A percentile compares a stretch with the other conserved stretches of the same genome.
Conservation (phyloP, 2,113 vertebrate species). For the Ceuthmochares aereus region DNA sequence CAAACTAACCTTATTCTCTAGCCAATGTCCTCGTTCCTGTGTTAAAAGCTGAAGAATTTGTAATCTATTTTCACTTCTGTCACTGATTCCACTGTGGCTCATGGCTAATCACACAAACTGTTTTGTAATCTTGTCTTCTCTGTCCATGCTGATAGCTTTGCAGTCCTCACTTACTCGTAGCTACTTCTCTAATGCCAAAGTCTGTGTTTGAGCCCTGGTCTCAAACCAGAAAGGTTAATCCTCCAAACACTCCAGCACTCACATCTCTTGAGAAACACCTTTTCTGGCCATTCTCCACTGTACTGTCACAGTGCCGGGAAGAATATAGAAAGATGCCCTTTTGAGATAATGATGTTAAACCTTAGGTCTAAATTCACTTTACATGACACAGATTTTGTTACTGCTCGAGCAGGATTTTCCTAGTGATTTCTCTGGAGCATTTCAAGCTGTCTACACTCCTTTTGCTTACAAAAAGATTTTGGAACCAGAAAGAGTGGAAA, state of each 20-base stretch:
- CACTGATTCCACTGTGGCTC: constrained; percentile 5
- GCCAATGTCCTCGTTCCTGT: neutral
- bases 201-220: neutral
- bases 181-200: neutral
- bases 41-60: constrained; percentile 13
- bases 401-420: neutral
- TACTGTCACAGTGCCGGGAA: neutral
- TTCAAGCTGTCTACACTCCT: neutral
- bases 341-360: constrained; percentile 40
- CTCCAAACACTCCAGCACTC: constrained; percentile 3
- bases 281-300: neutral
- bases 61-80: constrained; percentile 46
- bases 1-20: neutral
- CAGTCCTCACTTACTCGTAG: neutral
- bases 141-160: neutral
- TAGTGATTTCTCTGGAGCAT: constrained; percentile 28
- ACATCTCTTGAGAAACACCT: constrained; percentile 12
- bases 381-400: constrained; percentile 5
- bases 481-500: neutral
- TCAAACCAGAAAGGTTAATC: constrained; percentile 30
- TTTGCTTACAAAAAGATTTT: neutral
- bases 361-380: constrained; percentile 25
- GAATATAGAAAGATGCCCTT: constrained; percentile 16
- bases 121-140: constrained; percentile 34
- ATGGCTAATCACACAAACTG: constrained; percentile 17